A percentile compares a stretch with the other conserved stretches of the same genome.
Conservation (phyloP, 2,888 invertebrate species). For the Neocrepidodera transversa region DNA sequence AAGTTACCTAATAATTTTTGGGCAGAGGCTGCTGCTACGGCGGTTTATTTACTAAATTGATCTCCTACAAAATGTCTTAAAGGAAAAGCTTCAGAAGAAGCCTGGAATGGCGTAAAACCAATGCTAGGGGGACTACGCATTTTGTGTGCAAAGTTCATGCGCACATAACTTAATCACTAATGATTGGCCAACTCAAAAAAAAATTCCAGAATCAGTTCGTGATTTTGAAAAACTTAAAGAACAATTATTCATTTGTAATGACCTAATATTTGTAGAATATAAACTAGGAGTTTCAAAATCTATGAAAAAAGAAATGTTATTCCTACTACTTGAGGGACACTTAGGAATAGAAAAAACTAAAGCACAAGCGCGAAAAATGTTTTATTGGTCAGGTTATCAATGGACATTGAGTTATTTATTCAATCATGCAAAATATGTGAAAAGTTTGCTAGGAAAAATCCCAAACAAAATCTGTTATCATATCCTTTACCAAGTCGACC, state of each 20-base stretch:
- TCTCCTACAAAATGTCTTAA: constrained; percentile 8
- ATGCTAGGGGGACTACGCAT: constrained; percentile 5
- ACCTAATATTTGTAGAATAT: no score
- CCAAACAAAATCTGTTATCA: neutral
- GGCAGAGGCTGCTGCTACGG: constrained; percentile 44
- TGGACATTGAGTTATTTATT: no score
- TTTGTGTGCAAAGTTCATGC: constrained; percentile 31
- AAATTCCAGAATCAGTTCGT: neutral
- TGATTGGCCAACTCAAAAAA: constrained; percentile 2
- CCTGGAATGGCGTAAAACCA: constrained; percentile 24
- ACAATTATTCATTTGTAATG: no score
- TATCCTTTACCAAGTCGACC: neutral
- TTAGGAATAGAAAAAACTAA: constrained; percentile 11
- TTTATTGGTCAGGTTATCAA: neutral
- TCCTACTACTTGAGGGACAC: constrained; percentile 7
- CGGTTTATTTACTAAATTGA: constrained; percentile 43
- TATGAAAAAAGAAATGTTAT: neutral
- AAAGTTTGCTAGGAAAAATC: no score
- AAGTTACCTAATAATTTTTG: constrained; percentile 42
- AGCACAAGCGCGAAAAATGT: neutral
- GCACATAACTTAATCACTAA: constrained; percentile 16
- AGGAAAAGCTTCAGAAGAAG: no score
- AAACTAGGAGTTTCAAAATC: neutral
- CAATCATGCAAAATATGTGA: no score
- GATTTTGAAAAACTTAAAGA: neutral